Percentiles rank a stretch among this genome's conserved stretches.
Conservation (phyloP, 2,113 vertebrate species). For the Neotoma lepida region DNA sequence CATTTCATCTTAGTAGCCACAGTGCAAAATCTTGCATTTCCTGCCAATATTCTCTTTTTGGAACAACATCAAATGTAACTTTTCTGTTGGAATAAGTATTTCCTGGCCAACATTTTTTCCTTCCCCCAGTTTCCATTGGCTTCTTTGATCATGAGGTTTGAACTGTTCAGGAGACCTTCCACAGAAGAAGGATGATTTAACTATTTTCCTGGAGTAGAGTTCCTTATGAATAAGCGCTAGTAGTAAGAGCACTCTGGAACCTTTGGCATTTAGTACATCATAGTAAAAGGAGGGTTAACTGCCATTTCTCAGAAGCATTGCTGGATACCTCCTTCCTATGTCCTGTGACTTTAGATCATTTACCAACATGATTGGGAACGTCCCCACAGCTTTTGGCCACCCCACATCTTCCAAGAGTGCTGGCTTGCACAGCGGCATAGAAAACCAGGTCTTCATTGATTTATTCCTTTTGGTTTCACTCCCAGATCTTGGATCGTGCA, state of each 20-base stretch:
- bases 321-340: background rate
- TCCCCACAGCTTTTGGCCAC: background rate
- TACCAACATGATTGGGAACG: background rate
- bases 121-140: background rate
- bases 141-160: slow-evolving; percentile 41
- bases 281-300: background rate
- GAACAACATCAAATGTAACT: slow-evolving; percentile 54
- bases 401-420: slow-evolving; percentile 17
- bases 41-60: slow-evolving; percentile 63
- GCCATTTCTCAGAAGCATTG: background rate
- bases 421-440: background rate
- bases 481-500: slow-evolving; percentile 53
- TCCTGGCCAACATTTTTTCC: background rate
- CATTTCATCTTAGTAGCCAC: slow-evolving; percentile 59
- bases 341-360: background rate
- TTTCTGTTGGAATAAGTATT: background rate
- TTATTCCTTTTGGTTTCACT: slow-evolving; percentile 64
- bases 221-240: background rate
- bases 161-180: background rate
- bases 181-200: slow-evolving; percentile 3
- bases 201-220: slow-evolving; percentile 17
- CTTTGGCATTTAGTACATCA: background rate
- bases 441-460: slow-evolving; percentile 49
- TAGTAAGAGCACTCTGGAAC: background rate
- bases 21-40: slow-evolving; percentile 27